Percentiles rank a stretch among this genome's conserved stretches.
Evolutionary conservation across 2,888 invertebrate genomes (phyloP).

Genomic region (Amblyjoppa proteus): DNA sequence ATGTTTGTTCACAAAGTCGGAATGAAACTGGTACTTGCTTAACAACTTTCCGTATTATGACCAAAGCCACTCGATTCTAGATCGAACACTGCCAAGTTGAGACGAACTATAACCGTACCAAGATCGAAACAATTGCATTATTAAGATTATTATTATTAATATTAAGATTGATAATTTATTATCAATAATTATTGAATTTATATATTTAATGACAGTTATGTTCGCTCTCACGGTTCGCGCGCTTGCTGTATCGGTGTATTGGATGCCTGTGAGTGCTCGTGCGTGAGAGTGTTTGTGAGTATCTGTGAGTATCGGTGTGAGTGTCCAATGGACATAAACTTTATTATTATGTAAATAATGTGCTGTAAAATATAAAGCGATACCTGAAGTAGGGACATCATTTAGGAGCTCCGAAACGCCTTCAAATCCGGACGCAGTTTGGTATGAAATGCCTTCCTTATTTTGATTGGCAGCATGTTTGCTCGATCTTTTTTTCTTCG

Average conservation of each 20-base stretch:
- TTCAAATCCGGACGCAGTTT: conserved; percentile 3
- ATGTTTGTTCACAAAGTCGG: too few relatives aligned
- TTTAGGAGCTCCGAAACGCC: conserved; percentile 12
- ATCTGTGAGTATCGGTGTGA: too few relatives aligned
- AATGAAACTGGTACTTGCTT: too few relatives aligned
- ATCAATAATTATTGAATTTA: background rate
- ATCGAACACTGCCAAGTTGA: too few relatives aligned
- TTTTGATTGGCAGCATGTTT: conserved; percentile 7
- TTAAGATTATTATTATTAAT: background rate
- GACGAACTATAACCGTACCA: background rate
- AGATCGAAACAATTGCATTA: conserved; percentile 5
- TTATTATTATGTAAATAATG: background rate
- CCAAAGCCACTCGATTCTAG: too few relatives aligned
- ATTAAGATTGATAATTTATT: background rate
- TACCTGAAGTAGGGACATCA: conserved; percentile 6
- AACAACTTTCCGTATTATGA: too few relatives aligned
- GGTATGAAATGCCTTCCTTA: conserved; percentile 21
- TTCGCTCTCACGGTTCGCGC: too few relatives aligned
- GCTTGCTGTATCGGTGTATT: too few relatives aligned
- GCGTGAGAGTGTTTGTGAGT: too few relatives aligned
- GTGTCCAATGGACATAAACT: too few relatives aligned
- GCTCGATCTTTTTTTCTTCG: conserved; percentile 25
- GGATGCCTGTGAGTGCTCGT: too few relatives aligned
- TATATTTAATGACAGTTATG: background rate
- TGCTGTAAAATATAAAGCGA: background rate